A percentile compares a stretch with the other conserved stretches of the same genome.
Conservation (phyloP, 1,140 invertebrate species). For the Cecropterus lyciades region DNA sequence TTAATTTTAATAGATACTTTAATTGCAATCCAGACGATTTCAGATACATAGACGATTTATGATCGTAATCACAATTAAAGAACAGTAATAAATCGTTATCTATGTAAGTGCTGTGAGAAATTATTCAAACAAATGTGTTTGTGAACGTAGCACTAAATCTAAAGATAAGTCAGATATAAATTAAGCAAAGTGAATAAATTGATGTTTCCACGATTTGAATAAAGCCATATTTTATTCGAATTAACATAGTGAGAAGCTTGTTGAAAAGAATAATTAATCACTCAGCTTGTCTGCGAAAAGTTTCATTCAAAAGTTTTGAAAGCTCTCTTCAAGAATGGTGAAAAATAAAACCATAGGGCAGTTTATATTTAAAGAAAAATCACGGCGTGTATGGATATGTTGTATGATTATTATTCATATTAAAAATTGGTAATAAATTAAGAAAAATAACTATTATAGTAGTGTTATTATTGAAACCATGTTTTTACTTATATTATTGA, state of each 20-base stretch:
- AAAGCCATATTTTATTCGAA: constrained; percentile 40
- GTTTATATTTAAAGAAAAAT: not conserved
- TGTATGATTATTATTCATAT: too few relatives aligned
- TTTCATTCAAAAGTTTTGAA: constrained; percentile 46
- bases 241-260: constrained; percentile 40
- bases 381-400: too few relatives aligned
- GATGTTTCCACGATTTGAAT: constrained; percentile 36
- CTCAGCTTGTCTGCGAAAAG: constrained; percentile 34
- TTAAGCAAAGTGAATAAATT: constrained; percentile 35
- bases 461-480: too few relatives aligned
- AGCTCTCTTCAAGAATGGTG: constrained; percentile 24
- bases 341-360: constrained; percentile 4
- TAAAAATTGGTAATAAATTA: too few relatives aligned
- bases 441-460: too few relatives aligned
- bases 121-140: constrained; percentile 32
- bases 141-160: constrained; percentile 34
- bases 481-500: too few relatives aligned
- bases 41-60: constrained; percentile 24
- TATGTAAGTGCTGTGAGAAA: constrained; percentile 34
- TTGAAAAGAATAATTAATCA: constrained; percentile 47
- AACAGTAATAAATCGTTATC: constrained; percentile 33
- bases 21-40: constrained; percentile 37
- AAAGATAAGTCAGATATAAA: constrained; percentile 34
- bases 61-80: constrained; percentile 18
- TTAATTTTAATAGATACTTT: constrained; percentile 34